These are phyloP conservation scores for Ctenopoma kingsleyae DNA, from an alignment of 2,797 vertebrate genomes.

Conservation along the genomic window DNA sequence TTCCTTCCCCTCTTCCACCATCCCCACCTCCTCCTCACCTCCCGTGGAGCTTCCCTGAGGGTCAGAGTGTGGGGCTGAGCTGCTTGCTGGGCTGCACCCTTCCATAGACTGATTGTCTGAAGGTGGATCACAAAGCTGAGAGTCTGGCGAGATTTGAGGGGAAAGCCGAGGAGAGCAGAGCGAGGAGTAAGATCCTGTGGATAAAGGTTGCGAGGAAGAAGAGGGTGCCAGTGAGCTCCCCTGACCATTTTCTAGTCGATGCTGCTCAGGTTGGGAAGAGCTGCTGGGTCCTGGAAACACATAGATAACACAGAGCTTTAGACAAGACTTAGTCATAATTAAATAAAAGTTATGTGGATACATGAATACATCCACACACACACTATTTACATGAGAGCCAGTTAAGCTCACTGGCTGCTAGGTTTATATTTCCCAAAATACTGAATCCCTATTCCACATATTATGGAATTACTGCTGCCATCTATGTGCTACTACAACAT, in stretches of 20 bases:
- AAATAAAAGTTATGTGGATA: too few relatives aligned
- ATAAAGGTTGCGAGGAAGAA: slow-evolving; percentile 45
- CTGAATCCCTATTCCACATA: too few relatives aligned
- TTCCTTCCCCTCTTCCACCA: slow-evolving; percentile 64
- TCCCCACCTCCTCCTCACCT: slow-evolving; percentile 56
- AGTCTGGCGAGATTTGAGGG: slow-evolving; percentile 69
- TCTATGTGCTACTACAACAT: background rate
- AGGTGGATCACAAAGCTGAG: slow-evolving; percentile 76
- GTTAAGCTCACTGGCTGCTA: too few relatives aligned
- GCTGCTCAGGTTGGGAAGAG: slow-evolving; percentile 51
- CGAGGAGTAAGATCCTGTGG: slow-evolving; percentile 54
- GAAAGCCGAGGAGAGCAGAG: slow-evolving; percentile 59
- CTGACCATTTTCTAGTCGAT: slow-evolving; percentile 59
- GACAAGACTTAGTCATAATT: too few relatives aligned
- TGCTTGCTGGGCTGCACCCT: slow-evolving; percentile 27
- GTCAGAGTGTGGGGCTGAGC: slow-evolving; percentile 31
- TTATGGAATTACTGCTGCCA: too few relatives aligned
- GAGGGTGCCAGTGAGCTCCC: slow-evolving; percentile 51
- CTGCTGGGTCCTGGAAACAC: slow-evolving; percentile 50
- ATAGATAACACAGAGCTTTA: slow-evolving; percentile 8
- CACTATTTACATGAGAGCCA: too few relatives aligned
- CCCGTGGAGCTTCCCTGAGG: slow-evolving; percentile 58
- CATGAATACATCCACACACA: too few relatives aligned
- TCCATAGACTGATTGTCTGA: slow-evolving; percentile 60
- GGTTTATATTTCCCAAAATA: too few relatives aligned